These are phyloP conservation scores for Chaenogobius annularis DNA, from an alignment of 2,113 vertebrate genomes.

Conservation along the genomic window DNA sequence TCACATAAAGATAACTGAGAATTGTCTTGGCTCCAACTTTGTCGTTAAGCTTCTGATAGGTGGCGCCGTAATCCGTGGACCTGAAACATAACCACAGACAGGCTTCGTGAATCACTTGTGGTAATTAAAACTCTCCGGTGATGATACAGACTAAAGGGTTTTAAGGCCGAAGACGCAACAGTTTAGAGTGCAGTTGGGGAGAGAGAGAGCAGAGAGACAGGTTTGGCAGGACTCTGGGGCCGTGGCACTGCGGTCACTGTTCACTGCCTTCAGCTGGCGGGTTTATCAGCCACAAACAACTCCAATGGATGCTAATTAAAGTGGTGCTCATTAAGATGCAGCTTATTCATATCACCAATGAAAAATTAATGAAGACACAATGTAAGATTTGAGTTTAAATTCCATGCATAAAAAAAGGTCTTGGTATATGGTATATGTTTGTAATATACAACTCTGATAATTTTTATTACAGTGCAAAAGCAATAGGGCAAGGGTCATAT, in stretches of 20 bases:
- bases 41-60: constrained; percentile 97
- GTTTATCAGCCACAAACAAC: constrained; percentile 12
- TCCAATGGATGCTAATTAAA: not conserved
- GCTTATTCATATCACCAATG: not conserved
- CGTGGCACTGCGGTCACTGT: constrained; percentile 1
- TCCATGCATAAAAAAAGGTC: not conserved
- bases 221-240: not conserved
- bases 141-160: constrained; percentile 10
- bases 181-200: constrained; percentile 7
- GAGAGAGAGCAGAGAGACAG: not conserved
- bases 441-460: not conserved
- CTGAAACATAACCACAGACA: constrained; percentile 84
- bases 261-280: not conserved
- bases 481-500: no score
- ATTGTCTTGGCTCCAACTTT: constrained; percentile 97
- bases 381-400: not conserved
- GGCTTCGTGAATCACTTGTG: constrained; percentile 47
- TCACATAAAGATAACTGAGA: constrained; percentile 96
- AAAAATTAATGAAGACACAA: constrained; percentile 1
- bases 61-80: constrained; percentile 98
- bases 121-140: constrained; percentile 55
- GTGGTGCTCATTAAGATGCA: not conserved
- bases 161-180: constrained; percentile 31
- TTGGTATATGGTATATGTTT: not conserved
- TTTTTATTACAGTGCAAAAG: not conserved